phyloP scores from a whole-genome alignment of 2,888 invertebrate species.

The Rotaria macrura region DNA sequence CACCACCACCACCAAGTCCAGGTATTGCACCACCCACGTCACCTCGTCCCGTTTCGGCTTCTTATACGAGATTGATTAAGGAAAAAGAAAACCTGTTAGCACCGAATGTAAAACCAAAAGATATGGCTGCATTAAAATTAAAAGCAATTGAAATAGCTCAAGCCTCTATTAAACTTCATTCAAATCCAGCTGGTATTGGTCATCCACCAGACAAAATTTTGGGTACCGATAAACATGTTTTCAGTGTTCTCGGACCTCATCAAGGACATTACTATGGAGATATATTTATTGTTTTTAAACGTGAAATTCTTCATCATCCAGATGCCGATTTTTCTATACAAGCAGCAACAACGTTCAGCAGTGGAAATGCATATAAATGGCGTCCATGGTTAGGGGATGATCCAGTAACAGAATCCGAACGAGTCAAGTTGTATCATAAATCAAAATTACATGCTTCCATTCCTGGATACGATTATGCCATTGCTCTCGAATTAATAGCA shows the following conservation, averaged over 20 bases:
- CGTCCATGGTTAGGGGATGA: not conserved
- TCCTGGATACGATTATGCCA: not conserved
- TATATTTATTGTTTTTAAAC: not conserved
- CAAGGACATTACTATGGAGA: not conserved
- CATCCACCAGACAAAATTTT: not conserved
- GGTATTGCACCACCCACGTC: not conserved
- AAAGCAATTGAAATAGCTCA: not conserved
- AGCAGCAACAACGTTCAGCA: not conserved
- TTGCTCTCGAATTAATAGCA: not conserved
- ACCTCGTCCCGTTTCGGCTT: too few relatives aligned
- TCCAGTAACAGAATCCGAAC: not conserved
- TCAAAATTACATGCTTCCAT: not conserved
- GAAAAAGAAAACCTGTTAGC: too few relatives aligned
- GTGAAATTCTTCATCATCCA: not conserved
- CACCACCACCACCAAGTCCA: not conserved
- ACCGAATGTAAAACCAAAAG: too few relatives aligned
- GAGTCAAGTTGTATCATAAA: not conserved
- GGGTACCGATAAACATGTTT: not conserved
- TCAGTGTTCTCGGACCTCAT: not conserved
- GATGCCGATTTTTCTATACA: not conserved
- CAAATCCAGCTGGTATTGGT: not conserved
- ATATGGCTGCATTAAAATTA: too few relatives aligned
- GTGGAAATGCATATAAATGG: not conserved
- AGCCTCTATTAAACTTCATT: too few relatives aligned
- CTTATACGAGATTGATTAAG: too few relatives aligned